These are phyloP conservation scores for Marmota flaviventris DNA, from an alignment of 2,113 vertebrate genomes.

Conservation along the genomic window DNA sequence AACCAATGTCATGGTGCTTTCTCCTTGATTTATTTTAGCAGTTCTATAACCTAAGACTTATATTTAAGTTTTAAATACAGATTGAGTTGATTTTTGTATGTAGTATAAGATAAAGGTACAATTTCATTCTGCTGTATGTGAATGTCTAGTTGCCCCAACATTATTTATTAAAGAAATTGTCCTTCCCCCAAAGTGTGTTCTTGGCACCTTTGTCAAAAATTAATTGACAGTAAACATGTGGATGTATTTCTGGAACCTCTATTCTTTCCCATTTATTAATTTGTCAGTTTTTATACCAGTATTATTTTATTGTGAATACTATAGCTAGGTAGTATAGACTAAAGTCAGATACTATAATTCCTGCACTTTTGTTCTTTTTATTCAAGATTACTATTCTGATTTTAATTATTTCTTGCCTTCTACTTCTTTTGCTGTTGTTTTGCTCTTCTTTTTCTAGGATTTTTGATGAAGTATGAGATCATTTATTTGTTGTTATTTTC, in stretches of 20 bases:
- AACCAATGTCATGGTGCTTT: accelerated
- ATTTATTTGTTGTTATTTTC: too few relatives aligned
- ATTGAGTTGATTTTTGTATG: background rate
- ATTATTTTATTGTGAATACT: accelerated
- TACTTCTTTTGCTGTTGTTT: too few relatives aligned
- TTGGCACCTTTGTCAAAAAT: background rate
- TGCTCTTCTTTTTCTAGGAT: too few relatives aligned
- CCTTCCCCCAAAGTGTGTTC: background rate
- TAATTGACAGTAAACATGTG: background rate
- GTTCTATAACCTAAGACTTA: background rate
- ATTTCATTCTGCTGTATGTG: background rate
- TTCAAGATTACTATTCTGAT: background rate
- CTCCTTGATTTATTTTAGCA: background rate
- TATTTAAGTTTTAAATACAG: background rate
- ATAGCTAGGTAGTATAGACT: background rate
- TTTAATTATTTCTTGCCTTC: too few relatives aligned
- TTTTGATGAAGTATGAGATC: too few relatives aligned
- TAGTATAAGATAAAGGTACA: background rate
- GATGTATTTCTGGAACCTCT: background rate
- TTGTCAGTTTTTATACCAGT: background rate
- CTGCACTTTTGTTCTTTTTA: background rate
- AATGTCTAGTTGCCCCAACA: background rate
- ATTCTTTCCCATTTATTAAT: background rate
- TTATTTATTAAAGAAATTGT: background rate
- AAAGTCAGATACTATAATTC: background rate